Evolutionary conservation across 2,888 invertebrate genomes (phyloP).

Genomic region (Galeopsomyia nigrocyanea): DNA sequence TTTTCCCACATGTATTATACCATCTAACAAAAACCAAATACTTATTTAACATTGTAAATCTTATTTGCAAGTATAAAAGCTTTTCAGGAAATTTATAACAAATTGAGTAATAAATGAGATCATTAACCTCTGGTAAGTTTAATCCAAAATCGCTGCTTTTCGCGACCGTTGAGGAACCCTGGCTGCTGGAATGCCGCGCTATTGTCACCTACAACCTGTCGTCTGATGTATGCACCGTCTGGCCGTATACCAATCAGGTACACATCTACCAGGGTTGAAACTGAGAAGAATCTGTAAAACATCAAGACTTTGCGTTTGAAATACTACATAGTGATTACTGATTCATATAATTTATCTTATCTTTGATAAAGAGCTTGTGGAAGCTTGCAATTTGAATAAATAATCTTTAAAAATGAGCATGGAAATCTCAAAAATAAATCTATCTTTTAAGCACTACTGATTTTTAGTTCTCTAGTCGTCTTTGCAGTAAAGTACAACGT

Average conservation of each 20-base stretch:
- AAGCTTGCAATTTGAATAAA: too few relatives aligned
- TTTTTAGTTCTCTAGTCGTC: constrained; percentile 37
- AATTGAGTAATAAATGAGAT: neutral
- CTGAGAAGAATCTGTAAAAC: constrained; percentile 38
- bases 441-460: constrained; percentile 1
- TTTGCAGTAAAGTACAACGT: constrained; percentile 47
- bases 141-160: constrained; percentile 44
- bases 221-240: constrained; percentile 38
- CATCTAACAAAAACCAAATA: constrained; percentile 32
- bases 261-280: constrained; percentile 42
- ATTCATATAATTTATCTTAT: too few relatives aligned
- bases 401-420: too few relatives aligned
- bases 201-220: constrained; percentile 38
- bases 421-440: neutral
- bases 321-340: too few relatives aligned
- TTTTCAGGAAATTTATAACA: neutral
- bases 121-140: constrained; percentile 41
- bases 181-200: constrained; percentile 37
- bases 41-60: neutral
- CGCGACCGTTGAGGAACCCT: constrained; percentile 40
- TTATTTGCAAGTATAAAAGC: constrained; percentile 7
- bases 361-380: too few relatives aligned
- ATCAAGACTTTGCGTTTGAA: too few relatives aligned
- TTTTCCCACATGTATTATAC: constrained; percentile 44
- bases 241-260: constrained; percentile 43